phyloP scores from a whole-genome alignment of 2,888 invertebrate genomes.

The Meteorus colon region DNA sequence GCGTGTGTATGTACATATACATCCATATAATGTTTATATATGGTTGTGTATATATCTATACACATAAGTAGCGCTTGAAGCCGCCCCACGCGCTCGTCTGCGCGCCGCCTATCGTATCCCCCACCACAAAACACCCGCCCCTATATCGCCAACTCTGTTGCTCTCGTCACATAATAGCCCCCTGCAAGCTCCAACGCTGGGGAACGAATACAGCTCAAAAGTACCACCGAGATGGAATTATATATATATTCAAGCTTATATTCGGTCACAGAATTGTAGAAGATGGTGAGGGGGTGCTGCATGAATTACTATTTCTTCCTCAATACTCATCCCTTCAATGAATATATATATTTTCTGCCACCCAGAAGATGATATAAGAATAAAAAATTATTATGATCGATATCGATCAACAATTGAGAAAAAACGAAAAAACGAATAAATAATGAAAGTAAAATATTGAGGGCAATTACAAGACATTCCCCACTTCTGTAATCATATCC shows the following conservation, averaged over 20 bases:
- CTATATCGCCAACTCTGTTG: conserved; percentile 55
- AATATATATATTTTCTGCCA: too few relatives aligned
- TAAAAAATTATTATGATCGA: too few relatives aligned
- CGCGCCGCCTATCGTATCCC: conserved; percentile 43
- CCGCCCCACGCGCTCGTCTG: conserved; percentile 38
- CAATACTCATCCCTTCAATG: background rate
- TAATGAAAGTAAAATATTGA: background rate
- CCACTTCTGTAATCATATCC: background rate
- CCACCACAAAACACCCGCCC: conserved; percentile 53
- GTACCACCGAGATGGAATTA: background rate
- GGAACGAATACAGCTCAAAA: background rate
- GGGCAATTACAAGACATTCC: background rate
- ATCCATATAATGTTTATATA: background rate
- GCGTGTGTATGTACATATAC: conserved; percentile 18
- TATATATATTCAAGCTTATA: background rate
- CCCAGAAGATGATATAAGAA: too few relatives aligned
- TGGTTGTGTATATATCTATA: conserved; percentile 34
- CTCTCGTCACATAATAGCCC: conserved; percentile 46
- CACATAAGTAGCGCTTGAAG: conserved; percentile 31
- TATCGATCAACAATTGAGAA: too few relatives aligned
- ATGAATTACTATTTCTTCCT: background rate
- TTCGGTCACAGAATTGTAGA: background rate
- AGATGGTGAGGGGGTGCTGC: background rate
- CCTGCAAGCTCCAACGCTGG: conserved; percentile 1
- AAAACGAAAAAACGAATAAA: background rate